Base-by-base conservation (phyloP, 2,113 vertebrate species). In the Bungarus multicinctus region DNA sequence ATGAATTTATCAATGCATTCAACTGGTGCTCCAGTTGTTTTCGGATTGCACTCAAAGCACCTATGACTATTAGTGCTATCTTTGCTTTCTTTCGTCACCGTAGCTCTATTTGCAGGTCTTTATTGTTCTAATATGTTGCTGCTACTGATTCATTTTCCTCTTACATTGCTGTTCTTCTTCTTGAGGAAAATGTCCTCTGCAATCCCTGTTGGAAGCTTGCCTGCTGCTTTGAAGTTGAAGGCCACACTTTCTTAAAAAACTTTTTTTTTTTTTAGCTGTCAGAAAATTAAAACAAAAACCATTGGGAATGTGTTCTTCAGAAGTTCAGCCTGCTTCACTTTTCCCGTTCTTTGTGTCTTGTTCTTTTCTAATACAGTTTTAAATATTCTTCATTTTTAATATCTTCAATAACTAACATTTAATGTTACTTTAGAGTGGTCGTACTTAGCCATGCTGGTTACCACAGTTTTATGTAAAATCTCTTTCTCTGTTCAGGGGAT, bases 271-370 rank as follows among this genome's bases (percentile, higher is more conserved):
- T 88, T 50, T 85, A 30, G 6, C 9, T 88, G n/a, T 91, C 6
- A 52, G 27, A 30, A 88, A 81, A 57, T 9, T 34, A 54, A 95
- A 93, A 53, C 9, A 91, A 87, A 74, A 50, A 0, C 16, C 39
- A 22, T 87, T 0, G 0, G n/a, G n/a, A 87, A 85, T 50, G 43
- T 0, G 0, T 0, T 91, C 5, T 39, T 22, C 58, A 25, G 52
- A 94, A 87, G 3, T 88, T 69, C 91, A 93, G 93, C 58, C 5
- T 52, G 2, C 0, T 57, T n/a, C 92, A 91, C 93, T 58, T 53
- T 88, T 50, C 45, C 85, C 18, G 53, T 88, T 3, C 87, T 58
- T 57, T 81, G 50, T 57, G 25, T 85, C 22, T 0, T 9, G 10
- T 53, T 94, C 54, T 53, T 95, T 4, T 0, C 1, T 92, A 87